These are phyloP conservation scores for Enteromius thamalakanensis DNA, from an alignment of 2,797 vertebrate genomes.

Conservation along the genomic window DNA sequence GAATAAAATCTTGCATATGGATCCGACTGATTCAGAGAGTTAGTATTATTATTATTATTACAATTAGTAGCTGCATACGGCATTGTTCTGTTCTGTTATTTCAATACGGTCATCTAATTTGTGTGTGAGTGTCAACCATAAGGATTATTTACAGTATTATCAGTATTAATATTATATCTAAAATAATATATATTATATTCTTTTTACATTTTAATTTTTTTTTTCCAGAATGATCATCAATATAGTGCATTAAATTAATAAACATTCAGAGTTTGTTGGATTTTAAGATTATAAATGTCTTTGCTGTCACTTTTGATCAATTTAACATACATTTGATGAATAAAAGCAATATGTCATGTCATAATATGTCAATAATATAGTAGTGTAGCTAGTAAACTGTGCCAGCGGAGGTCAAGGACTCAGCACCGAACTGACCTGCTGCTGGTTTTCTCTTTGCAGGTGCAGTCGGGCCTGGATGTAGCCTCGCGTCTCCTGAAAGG, in stretches of 20 bases:
- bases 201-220: no score
- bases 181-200: neutral
- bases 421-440: conserved; percentile 73
- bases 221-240: no score
- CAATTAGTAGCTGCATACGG: no score
- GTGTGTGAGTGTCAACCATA: no score
- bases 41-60: no score
- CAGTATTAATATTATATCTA: neutral
- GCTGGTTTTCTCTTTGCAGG: conserved; percentile 86
- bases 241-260: neutral
- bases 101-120: no score
- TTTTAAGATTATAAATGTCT: neutral
- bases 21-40: no score
- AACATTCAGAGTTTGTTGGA: no score
- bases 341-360: no score
- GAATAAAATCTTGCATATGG: no score
- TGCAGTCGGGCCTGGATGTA: conserved; percentile 88
- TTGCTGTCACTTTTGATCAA: neutral
- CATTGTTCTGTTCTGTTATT: no score
- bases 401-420: neutral
- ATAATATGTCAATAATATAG: no score
- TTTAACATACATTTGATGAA: neutral
- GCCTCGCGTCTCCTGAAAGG: conserved; percentile 87
- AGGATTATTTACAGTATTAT: neutral
- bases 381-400: neutral